phyloP scores from a whole-genome alignment of 2,888 invertebrate genomes.

The Dinocampus coccinellae region DNA sequence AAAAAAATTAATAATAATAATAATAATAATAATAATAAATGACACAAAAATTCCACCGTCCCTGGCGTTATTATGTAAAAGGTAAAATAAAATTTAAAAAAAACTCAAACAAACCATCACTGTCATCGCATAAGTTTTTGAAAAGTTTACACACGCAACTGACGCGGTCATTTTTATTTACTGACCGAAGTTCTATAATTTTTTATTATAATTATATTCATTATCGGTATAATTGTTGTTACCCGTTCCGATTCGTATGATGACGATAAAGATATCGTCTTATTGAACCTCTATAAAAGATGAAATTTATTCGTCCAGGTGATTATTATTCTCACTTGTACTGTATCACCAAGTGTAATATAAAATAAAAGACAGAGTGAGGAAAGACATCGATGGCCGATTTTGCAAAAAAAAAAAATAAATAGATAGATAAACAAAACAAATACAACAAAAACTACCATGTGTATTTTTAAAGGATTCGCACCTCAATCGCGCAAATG shows the following conservation, averaged over 20 bases:
- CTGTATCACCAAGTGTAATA: not conserved
- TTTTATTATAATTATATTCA: not conserved
- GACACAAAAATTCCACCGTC: not conserved
- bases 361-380: not conserved
- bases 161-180: constrained; percentile 6
- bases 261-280: no score
- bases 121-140: constrained; percentile 31
- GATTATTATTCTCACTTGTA: constrained; percentile 3
- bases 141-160: constrained; percentile 36
- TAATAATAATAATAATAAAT: not conserved
- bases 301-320: constrained; percentile 33
- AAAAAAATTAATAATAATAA: constrained; percentile 2
- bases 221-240: constrained; percentile 5
- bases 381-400: not conserved
- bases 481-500: not conserved
- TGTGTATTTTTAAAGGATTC: constrained; percentile 24
- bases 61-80: constrained; percentile 12
- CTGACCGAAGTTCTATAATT: not conserved
- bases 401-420: not conserved
- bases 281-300: no score
- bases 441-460: constrained; percentile 13
- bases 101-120: not conserved
- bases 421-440: not conserved
- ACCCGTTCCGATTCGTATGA: not conserved
- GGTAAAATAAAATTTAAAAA: not conserved